These are phyloP conservation scores for Athene cunicularia DNA, from an alignment of 2,113 vertebrate species.

Conservation along the genomic window DNA sequence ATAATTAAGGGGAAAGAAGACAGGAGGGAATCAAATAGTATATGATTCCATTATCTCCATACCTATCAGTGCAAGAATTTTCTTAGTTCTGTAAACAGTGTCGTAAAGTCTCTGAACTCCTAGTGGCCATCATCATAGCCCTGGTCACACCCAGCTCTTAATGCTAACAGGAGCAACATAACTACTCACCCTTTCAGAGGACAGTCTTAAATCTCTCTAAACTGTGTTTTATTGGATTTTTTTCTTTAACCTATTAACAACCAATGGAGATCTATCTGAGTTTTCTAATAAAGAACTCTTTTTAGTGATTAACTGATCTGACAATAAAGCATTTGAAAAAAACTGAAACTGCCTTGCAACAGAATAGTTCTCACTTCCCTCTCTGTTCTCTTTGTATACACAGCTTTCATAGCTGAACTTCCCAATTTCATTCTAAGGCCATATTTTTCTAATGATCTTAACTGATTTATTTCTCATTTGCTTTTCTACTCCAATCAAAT, in stretches of 20 bases:
- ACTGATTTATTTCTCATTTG: not conserved
- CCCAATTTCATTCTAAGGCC: not conserved
- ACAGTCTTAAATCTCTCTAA: not conserved
- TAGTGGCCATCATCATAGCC: not conserved
- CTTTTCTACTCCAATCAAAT: not conserved
- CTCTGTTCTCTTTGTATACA: not conserved
- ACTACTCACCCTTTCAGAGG: not conserved
- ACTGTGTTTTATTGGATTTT: not conserved
- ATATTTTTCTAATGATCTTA: not conserved
- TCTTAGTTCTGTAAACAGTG: not conserved
- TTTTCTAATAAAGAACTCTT: not conserved
- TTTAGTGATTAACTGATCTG: not conserved
- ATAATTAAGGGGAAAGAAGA: not conserved
- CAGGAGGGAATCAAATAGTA: not conserved
- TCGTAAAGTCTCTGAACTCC: constrained; percentile 3
- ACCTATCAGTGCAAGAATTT: not conserved
- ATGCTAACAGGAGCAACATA: not conserved
- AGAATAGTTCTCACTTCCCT: not conserved
- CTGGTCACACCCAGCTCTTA: not conserved
- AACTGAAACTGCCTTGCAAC: not conserved
- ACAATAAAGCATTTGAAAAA: not conserved
- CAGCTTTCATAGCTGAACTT: not conserved
- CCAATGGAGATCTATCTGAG: not conserved
- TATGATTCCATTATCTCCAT: not conserved
- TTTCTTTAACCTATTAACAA: not conserved